A percentile compares a stretch with the other conserved stretches of the same genome.
phyloP scores from a whole-genome alignment of 2,888 invertebrate genomes.

The Mesoligia furuncula region DNA sequence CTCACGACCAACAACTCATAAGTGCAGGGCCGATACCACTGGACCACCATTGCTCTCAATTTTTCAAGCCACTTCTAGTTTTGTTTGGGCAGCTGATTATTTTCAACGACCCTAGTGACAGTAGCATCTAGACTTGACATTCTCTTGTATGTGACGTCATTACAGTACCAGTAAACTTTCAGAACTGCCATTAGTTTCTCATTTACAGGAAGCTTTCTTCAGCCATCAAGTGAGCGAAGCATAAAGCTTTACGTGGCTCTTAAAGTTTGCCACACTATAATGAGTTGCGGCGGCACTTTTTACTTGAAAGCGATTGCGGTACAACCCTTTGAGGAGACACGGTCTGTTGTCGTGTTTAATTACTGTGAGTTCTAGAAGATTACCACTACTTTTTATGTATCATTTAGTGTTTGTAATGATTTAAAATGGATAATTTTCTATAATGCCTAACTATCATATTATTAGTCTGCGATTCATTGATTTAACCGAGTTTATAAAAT shows the following conservation, averaged over 20 bases:
- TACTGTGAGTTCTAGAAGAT: background rate
- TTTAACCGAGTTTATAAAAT: background rate
- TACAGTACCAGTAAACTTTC: slow-evolving; percentile 13
- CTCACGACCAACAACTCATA: background rate
- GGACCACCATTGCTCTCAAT: background rate
- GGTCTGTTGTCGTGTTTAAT: background rate
- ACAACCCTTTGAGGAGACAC: slow-evolving; percentile 18
- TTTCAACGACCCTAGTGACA: background rate
- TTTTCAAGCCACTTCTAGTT: background rate
- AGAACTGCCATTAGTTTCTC: slow-evolving; percentile 29
- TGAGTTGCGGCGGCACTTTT: slow-evolving; percentile 53
- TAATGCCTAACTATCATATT: background rate
- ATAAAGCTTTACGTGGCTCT: slow-evolving; percentile 40
- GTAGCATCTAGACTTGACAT: background rate
- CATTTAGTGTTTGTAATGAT: background rate
- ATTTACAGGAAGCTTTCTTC: slow-evolving; percentile 40
- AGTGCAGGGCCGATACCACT: background rate
- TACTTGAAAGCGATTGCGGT: slow-evolving; percentile 34
- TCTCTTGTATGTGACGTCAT: background rate
- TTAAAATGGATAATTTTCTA: background rate
- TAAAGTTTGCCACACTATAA: slow-evolving; percentile 35
- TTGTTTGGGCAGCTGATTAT: background rate
- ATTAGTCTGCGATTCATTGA: background rate
- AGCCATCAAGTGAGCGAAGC: slow-evolving; percentile 25
- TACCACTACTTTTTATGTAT: background rate